A percentile compares a stretch with the other conserved stretches of the same genome.
These are phyloP conservation scores for Cephus spinipes DNA, from an alignment of 2,888 invertebrate genomes.

Conservation along the genomic window DNA sequence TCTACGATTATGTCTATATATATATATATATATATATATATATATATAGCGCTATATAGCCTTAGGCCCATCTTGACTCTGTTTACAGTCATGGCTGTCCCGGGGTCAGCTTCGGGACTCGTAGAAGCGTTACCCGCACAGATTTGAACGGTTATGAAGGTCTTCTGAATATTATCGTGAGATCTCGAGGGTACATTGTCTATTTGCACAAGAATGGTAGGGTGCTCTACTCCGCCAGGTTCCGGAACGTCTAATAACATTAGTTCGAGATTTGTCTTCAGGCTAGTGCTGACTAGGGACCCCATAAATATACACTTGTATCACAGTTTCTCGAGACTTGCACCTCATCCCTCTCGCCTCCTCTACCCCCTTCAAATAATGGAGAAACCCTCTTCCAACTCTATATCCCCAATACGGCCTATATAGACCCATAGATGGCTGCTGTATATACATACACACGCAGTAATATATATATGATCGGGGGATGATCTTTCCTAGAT, in stretches of 20 bases:
- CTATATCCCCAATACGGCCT: background rate
- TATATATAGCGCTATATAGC: background rate
- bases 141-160: slow-evolving; percentile 40
- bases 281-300: slow-evolving; percentile 26
- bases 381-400: background rate
- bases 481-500: background rate
- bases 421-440: background rate
- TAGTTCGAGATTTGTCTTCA: slow-evolving; percentile 48
- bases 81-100: slow-evolving; percentile 23
- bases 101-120: slow-evolving; percentile 17
- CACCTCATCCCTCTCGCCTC: background rate
- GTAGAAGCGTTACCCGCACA: slow-evolving; percentile 15
- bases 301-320: slow-evolving; percentile 48
- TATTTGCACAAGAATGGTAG: slow-evolving; percentile 37
- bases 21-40: background rate
- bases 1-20: background rate
- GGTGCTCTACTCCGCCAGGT: slow-evolving; percentile 1
- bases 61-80: slow-evolving; percentile 13
- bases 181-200: slow-evolving; percentile 44
- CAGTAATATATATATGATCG: background rate
- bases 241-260: slow-evolving; percentile 48
- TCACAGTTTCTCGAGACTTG: slow-evolving; percentile 31
- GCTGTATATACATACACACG: background rate
- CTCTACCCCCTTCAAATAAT: background rate
- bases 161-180: slow-evolving; percentile 32